Evolutionary conservation across 2,888 invertebrate genomes (phyloP), one percentile per base, ranked within the genome.

Genomic region (Melanophora roralis): DNA sequence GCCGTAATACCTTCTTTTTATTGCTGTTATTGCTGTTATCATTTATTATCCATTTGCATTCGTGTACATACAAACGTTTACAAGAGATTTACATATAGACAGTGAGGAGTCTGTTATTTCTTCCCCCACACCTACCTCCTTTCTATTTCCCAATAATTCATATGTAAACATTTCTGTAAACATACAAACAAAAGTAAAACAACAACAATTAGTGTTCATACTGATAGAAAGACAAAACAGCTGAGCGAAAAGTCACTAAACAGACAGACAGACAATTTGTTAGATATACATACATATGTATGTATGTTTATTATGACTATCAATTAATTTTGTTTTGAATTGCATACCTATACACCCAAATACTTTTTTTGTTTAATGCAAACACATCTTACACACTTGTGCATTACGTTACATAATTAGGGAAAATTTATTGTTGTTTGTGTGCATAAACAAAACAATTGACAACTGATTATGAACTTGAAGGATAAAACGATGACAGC

Each of bases 391-490:
- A 23, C 19, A 40, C 51, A 23, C 2, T 9, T 19, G 14, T 27
- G 1, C 40, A 64, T 27, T 27, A 27, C 1, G 59, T 74, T 78
- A 74, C 73, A 78, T 78, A 68, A 78, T 64, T 69, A 74, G 36
- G 55, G 45, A 69, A 69, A 36, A 47, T 57, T 64, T 78, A 11
- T 16, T 34, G 34, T 14, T 34, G 1, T 45, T 11, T 19, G 16
- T 67, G 36, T 40, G 16, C 32, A 12, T 19, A 32, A 16, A 14
- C 14, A 71, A 47, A 8, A 8, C 38, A 43, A 53, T 73, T 64
- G 68, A 62, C 73, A 74, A 69, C 45, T 64, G 51, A 49, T 64
- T 73, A 68, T 74, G 78, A 74, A 74, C 78, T 69, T 74, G 68
- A 73, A 69, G 49, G 69, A 78, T 74, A 64, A 59, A 59, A 68